These are phyloP conservation scores for Dryomyza anilis DNA, from an alignment of 2,888 invertebrate genomes.

Conservation along the genomic window DNA sequence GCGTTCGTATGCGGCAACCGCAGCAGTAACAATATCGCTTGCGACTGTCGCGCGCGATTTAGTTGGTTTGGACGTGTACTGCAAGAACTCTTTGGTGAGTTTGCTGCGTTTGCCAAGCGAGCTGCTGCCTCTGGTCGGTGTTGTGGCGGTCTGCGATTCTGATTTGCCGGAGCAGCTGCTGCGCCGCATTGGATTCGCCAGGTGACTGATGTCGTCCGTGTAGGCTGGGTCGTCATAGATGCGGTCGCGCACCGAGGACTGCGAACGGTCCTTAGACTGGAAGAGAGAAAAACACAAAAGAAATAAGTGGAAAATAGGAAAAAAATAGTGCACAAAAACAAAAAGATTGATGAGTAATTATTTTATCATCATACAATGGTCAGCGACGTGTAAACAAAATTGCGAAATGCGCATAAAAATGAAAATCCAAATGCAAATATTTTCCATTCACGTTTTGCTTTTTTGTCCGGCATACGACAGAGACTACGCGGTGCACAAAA, in stretches of 20 bases:
- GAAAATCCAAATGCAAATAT: too few species aligned
- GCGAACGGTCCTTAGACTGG: slow-evolving; percentile 58
- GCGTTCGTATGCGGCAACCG: slow-evolving; percentile 33
- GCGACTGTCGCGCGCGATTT: slow-evolving; percentile 25
- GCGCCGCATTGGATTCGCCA: slow-evolving; percentile 58
- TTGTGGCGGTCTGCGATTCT: slow-evolving; percentile 33
- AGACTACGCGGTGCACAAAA: too few species aligned
- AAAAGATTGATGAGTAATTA: neutral
- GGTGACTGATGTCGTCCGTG: slow-evolving; percentile 60
- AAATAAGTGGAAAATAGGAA: neutral
- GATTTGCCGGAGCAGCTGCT: slow-evolving; percentile 41
- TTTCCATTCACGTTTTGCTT: too few species aligned
- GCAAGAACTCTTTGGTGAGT: slow-evolving; percentile 50
- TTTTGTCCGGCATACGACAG: too few species aligned
- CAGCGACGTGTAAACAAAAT: too few species aligned
- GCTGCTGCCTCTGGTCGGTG: slow-evolving; percentile 36
- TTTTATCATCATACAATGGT: neutral
- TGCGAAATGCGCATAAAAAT: too few species aligned
- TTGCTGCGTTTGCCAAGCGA: slow-evolving; percentile 51
- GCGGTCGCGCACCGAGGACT: slow-evolving; percentile 56
- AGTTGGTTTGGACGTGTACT: slow-evolving; percentile 37
- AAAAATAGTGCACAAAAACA: neutral
- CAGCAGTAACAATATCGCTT: slow-evolving; percentile 14
- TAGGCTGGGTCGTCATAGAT: slow-evolving; percentile 61
- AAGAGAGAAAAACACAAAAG: slow-evolving; percentile 5